Evolutionary conservation across 2,113 vertebrate genomes (phyloP), one percentile per base, ranked within the genome.

Genomic region (Hyperopisus bebe): DNA sequence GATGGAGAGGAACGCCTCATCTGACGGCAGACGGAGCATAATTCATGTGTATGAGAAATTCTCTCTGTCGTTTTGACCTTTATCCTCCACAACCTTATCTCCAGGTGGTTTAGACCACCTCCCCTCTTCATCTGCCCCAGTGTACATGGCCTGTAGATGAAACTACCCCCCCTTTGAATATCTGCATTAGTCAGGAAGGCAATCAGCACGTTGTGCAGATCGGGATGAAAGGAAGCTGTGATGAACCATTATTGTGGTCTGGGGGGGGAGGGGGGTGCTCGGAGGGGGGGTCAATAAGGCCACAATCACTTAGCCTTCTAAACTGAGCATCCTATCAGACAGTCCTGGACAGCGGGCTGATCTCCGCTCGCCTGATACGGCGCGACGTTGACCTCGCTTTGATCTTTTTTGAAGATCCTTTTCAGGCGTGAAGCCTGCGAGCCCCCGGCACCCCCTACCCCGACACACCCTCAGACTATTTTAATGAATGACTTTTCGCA

Each of bases 131-230:
- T 80, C 74, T 80, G 13, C 31, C 74, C 74, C 74, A 8, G 74
- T 80, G 74, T 42, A 5, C 74, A 19, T 35, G 31, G 27, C 31
- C 70, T 70, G 86, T 87, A 46, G 39, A 15, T 87, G 47, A 39
- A 48, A 27, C 15, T 87, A 24, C 48, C 24, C 47, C 8, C 10
- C 42, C 11, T 66, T 58, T 35, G 27, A 48, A 47, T 84, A 66
- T 86, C 83, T 66, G 39, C 19, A 39, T 55, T 19, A 47, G 80
- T 66, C 53, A 83, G 88, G 55, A 50, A 89, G 50, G 82, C 53
- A 15, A 86, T 62, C 82, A 86, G 89, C 27, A 86, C n/a, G 42
- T 46, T 42, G 5, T 44, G 58, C 46, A 74, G 53, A 31, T 87
- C 27, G 27, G 10, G 10, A 62, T 87, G 5, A 74, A 86, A 70